Evolutionary conservation across 2,888 invertebrate genomes (phyloP).

Genomic region (Cheilosia urbana): DNA sequence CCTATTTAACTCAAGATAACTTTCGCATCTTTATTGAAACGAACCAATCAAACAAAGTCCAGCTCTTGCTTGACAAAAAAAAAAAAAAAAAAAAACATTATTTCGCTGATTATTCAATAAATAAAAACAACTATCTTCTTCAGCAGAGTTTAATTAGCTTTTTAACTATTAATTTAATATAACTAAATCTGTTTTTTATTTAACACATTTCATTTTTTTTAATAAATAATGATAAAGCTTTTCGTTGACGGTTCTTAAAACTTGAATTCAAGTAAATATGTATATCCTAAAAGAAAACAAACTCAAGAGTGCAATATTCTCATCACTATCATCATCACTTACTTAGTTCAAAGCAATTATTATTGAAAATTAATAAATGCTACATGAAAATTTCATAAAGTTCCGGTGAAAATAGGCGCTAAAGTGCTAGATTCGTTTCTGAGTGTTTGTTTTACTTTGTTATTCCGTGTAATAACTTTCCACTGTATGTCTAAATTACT

Average conservation of each 20-base stretch:
- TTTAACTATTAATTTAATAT: constrained; percentile 60
- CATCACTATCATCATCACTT: constrained; percentile 34
- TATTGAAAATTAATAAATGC: constrained; percentile 35
- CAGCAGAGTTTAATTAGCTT: constrained; percentile 51
- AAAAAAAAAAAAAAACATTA: background rate
- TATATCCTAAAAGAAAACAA: constrained; percentile 31
- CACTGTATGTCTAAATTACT: constrained; percentile 11
- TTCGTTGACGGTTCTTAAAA: constrained; percentile 67
- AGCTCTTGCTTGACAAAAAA: background rate
- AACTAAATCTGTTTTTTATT: constrained; percentile 52
- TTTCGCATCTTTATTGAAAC: constrained; percentile 64
- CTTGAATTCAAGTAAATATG: constrained; percentile 40
- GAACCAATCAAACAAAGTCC: constrained; percentile 37
- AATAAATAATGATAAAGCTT: constrained; percentile 69
- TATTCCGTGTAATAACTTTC: no score
- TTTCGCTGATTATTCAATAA: constrained; percentile 34
- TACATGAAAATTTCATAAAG: constrained; percentile 8
- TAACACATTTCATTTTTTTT: constrained; percentile 34
- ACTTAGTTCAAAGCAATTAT: constrained; percentile 26
- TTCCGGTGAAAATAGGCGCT: constrained; percentile 56
- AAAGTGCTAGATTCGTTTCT: constrained; percentile 44
- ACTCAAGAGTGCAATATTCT: constrained; percentile 18
- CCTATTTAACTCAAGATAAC: no score
- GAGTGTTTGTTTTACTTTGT: no score
- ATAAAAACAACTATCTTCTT: constrained; percentile 9